Base-by-base conservation (phyloP, 1,140 invertebrate genomes). In the Apis florea region DNA sequence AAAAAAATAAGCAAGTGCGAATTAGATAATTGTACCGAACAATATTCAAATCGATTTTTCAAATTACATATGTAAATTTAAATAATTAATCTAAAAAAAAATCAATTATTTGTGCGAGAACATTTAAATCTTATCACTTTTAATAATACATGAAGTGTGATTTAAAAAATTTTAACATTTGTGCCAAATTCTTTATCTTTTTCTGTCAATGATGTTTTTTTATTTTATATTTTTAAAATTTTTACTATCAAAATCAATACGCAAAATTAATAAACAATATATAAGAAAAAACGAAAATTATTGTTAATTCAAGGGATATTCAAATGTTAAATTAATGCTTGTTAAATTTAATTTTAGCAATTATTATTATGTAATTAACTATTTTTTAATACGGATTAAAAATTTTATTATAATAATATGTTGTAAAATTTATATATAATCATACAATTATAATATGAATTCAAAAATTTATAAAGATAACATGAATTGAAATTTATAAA, bases 1-100 rank as follows among this genome's bases (percentile, higher is more conserved):
- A 59, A 59, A 59, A 59, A 56, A 66, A n/a, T 47, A 76, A n/a
- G 61, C 21, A 76, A 31, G 49, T 54, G 61, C 61, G 61, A 64
- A 49, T 64, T 19, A 40, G 8, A 49, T 53, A n/a, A 6, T 73
- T 21, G 19, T 6, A 47, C 2, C 49, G 13, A n/a, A 67, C 1
- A n/a, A 19, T 58, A 31, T 72, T 56, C 10, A 13, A 31, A 11
- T 70, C 0, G 13, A 68, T 67, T 51, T 68, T 51, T 49, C 15
- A 24, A 51, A 24, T 68, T 21, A 9, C 21, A 68, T 0, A 15
- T 24, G 2, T 19, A 49, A 19, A 26, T 40, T 0, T 19, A 40
- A 67, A 47, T 40, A 67, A 47, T 40, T 31, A 17, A 31, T 31
- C 17, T 66, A 47, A 40, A 31, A 47, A 11, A n/a, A 31, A 3